Evolutionary conservation across 2,113 vertebrate genomes (phyloP).

Genomic region (Arvicanthis niloticus): DNA sequence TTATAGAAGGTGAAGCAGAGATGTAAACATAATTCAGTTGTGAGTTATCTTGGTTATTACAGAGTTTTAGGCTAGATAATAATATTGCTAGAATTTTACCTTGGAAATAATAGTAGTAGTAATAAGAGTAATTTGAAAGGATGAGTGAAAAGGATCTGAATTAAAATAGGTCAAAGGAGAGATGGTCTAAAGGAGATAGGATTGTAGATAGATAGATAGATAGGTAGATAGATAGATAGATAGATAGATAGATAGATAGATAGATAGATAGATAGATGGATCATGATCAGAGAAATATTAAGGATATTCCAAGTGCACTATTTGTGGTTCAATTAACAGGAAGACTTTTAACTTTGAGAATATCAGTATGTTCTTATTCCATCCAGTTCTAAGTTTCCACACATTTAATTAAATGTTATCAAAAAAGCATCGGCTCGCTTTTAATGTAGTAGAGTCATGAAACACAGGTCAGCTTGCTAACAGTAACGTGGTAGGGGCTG

Average conservation of each 20-base stretch:
- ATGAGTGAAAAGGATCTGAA: not conserved
- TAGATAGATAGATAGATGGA: not conserved
- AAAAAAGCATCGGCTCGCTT: not conserved
- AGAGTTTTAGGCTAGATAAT: not conserved
- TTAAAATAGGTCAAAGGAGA: not conserved
- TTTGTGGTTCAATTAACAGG: not conserved
- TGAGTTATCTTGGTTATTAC: not conserved
- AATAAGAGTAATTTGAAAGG: not conserved
- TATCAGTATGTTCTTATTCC: slow-evolving; percentile 10
- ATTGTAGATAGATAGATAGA: not conserved
- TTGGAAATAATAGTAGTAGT: not conserved
- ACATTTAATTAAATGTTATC: not conserved
- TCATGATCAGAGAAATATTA: not conserved
- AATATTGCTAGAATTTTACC: not conserved
- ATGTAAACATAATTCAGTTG: not conserved
- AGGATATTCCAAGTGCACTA: not conserved
- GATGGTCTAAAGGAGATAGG: not conserved
- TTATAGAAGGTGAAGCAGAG: not conserved
- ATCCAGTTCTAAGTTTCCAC: not conserved
- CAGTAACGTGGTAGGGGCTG: not conserved
- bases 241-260: no score
- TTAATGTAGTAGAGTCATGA: not conserved
- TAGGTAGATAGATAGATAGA: no score
- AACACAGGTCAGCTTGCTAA: not conserved
- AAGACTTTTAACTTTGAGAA: slow-evolving; percentile 13